phyloP scores from a whole-genome alignment of 1,140 invertebrate species.

The Chironomus tepperi region DNA sequence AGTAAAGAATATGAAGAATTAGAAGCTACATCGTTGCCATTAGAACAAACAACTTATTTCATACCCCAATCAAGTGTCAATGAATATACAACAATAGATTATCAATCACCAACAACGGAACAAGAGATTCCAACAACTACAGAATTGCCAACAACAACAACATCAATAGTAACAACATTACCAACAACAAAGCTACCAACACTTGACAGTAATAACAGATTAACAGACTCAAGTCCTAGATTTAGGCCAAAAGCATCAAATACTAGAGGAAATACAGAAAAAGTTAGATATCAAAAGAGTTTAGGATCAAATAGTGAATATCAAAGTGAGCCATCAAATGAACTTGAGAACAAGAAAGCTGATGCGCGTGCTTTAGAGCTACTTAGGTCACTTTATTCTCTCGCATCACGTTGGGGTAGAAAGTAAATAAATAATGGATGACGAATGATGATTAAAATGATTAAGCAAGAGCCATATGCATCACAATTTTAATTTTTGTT shows the following conservation, averaged over 20 bases:
- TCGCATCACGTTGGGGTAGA: constrained; percentile 48
- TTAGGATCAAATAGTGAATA: constrained; percentile 30
- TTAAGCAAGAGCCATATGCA: no score
- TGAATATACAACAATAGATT: constrained; percentile 11
- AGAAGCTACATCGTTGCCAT: neutral
- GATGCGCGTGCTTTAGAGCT: constrained; percentile 70
- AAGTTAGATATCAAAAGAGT: constrained; percentile 24
- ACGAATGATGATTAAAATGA: no score
- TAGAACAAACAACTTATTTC: neutral
- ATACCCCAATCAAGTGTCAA: neutral
- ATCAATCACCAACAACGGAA: neutral
- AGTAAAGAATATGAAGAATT: neutral
- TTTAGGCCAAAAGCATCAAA: constrained; percentile 26
- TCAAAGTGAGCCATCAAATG: constrained; percentile 28
- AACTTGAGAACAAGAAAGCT: constrained; percentile 37
- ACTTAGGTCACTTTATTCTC: constrained; percentile 68
- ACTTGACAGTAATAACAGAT: neutral
- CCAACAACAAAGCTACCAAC: neutral
- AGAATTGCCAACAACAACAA: neutral
- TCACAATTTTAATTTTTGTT: no score
- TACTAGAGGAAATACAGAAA: constrained; percentile 22
- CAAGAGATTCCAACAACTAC: neutral
- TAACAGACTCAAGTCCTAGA: constrained; percentile 6
- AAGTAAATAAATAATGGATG: neutral
- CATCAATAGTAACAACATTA: neutral